Percentiles rank a stretch among this genome's conserved stretches.
Evolutionary conservation across 2,888 invertebrate species (phyloP).

Genomic region (Ochlodes sylvanus): DNA sequence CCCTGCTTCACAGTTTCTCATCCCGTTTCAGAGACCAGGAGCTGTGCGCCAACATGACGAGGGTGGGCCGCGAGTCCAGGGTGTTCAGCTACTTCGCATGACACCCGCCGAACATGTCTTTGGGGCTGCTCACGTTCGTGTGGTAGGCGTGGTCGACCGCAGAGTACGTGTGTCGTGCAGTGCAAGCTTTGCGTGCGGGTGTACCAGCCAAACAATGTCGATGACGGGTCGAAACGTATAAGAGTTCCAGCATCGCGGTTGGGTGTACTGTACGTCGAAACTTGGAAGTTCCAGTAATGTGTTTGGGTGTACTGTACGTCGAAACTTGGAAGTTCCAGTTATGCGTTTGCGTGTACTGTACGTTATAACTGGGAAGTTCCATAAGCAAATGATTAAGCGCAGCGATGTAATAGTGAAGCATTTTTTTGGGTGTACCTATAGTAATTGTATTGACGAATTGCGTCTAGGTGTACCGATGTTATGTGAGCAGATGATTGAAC

Average conservation of each 20-base stretch:
- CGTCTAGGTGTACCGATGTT: too few species aligned
- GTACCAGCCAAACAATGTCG: background rate
- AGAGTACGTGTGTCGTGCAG: too few species aligned
- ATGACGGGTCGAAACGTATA: too few species aligned
- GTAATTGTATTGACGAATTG: background rate
- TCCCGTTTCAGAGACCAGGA: slow-evolving; percentile 88
- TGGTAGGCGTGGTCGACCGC: background rate
- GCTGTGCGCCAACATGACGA: slow-evolving; percentile 91
- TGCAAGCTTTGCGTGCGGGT: background rate
- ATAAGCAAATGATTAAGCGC: too few species aligned
- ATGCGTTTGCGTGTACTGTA: too few species aligned
- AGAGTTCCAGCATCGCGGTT: background rate
- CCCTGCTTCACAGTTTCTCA: too few species aligned
- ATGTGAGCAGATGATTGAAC: background rate
- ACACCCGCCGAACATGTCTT: background rate
- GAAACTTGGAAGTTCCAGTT: too few species aligned
- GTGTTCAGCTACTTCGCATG: slow-evolving; percentile 52
- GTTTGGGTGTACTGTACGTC: too few species aligned
- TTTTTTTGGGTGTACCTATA: background rate
- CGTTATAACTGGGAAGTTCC: too few species aligned
- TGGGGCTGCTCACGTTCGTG: slow-evolving; percentile 5
- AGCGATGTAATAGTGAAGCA: too few species aligned
- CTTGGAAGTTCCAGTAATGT: too few species aligned
- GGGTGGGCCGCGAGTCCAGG: slow-evolving; percentile 62
- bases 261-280: too few species aligned